Percentiles rank a stretch among this genome's conserved stretches.
Evolutionary conservation across 92 coral and sea anemone species (phyloP).

Genomic region (Isaurus tuberculatus): DNA sequence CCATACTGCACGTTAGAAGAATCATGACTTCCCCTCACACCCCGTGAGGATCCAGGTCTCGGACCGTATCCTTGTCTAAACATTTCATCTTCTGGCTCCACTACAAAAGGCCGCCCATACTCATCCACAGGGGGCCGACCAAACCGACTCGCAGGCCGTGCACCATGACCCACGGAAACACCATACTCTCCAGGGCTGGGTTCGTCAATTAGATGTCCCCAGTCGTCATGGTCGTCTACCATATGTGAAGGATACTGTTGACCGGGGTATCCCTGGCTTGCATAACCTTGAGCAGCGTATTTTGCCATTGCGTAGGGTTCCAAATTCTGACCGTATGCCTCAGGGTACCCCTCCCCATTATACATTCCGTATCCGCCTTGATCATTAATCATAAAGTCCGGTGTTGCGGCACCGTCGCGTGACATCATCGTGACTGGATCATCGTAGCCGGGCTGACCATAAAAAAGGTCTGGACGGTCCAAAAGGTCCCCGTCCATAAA

Average conservation of each 20-base stretch:
- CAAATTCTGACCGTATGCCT: slow-evolving; percentile 66
- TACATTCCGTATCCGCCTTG: slow-evolving; percentile 83
- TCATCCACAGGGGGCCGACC: slow-evolving; percentile 80
- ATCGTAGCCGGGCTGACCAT: slow-evolving; percentile 98
- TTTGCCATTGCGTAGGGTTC: slow-evolving; percentile 77
- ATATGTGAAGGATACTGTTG: slow-evolving; percentile 64
- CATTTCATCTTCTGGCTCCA: slow-evolving; percentile 69
- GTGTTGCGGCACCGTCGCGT: slow-evolving; percentile 97
- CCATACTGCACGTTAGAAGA: slow-evolving; percentile 71
- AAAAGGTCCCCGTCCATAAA: slow-evolving; percentile 94
- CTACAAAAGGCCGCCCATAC: slow-evolving; percentile 65
- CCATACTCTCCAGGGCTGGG: slow-evolving; percentile 59
- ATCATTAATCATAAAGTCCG: slow-evolving; percentile 90
- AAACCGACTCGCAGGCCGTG: slow-evolving; percentile 91
- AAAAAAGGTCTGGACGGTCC: slow-evolving; percentile 95
- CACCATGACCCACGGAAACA: slow-evolving; percentile 64
- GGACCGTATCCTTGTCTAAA: slow-evolving; percentile 58
- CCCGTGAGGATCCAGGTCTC: slow-evolving; percentile 74
- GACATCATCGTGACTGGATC: slow-evolving; percentile 95
- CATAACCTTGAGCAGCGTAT: slow-evolving; percentile 52
- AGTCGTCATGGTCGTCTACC: slow-evolving; percentile 70
- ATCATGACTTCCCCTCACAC: slow-evolving; percentile 66
- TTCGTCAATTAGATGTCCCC: slow-evolving; percentile 87
- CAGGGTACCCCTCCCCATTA: slow-evolving; percentile 75
- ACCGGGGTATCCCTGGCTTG: slow-evolving; percentile 64